Percentiles rank a stretch among this genome's conserved stretches.
Conservation (phyloP, 1,140 invertebrate genomes). For the Tetragnatha versicolor region DNA sequence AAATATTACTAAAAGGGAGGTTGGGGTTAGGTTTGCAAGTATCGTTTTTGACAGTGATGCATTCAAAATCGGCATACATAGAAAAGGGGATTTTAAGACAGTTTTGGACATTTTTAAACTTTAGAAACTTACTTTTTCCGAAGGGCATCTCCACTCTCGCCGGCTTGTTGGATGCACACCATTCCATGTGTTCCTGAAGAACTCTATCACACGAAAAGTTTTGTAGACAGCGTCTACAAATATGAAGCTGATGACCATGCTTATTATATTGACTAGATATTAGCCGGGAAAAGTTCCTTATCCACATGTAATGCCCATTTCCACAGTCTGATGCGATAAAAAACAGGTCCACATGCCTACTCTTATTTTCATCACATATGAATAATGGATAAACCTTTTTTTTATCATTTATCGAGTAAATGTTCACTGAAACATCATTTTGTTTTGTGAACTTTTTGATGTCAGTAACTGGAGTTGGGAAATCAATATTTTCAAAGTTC, state of each 20-base stretch:
- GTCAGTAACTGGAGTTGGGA: background rate
- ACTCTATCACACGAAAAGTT: background rate
- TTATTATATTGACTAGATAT: background rate
- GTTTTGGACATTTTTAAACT: background rate
- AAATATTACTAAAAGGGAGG: background rate
- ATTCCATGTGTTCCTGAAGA: background rate
- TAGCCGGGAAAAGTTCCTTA: background rate
- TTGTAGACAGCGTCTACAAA: background rate
- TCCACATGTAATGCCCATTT: background rate
- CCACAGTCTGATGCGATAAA: background rate
- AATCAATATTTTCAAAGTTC: background rate
- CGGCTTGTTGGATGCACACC: background rate
- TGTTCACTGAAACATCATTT: no score
- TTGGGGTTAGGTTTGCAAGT: background rate
- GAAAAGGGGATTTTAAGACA: background rate
- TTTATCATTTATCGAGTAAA: background rate
- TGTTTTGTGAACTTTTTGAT: background rate
- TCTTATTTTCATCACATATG: background rate
- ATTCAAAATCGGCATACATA: background rate
- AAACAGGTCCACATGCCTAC: background rate
- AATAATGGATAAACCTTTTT: background rate
- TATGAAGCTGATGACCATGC: background rate
- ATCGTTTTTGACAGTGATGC: background rate
- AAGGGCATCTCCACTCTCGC: background rate
- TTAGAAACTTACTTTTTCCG: background rate